Evolutionary conservation across 1,140 invertebrate species (phyloP), one percentile per base, ranked within the genome.

Genomic region (Cyphomyrmex costatus): DNA sequence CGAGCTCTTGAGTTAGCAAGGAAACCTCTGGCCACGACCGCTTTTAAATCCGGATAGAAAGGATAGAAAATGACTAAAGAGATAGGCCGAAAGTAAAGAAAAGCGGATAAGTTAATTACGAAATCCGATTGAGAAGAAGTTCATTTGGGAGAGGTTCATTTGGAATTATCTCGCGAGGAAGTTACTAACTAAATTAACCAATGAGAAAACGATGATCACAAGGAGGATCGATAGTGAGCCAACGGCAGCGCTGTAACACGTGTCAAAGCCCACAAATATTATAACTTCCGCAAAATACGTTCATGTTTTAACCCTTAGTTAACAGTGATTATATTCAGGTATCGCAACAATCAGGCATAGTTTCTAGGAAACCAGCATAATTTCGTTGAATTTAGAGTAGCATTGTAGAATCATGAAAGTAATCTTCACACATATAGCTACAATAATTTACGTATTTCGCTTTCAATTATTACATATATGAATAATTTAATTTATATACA

Each of bases 111-210:
- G 46, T 86, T 86, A 74, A 86, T 86, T 84, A 58, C 49, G 10
- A 51, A 73, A 86, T 86, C 49, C 79, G 56, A 84, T 86, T 65
- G 66, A 84, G 79, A 51, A 46, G 14, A 42, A 65, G 77, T 60
- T 74, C 65, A 49, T 60, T 49, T 68, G n/a, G 84, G 16, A 42
- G 12, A n/a, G 58, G 68, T 65, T 78, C 79, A 30, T 63, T 71
- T 51, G 66, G 51, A 86, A 86, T 86, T 84, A 84, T 71, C 46
- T 74, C 85, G 66, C 58, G 30, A 27, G 27, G 6, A 65, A 86
- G 68, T 83, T 65, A 16, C 53, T 61, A 84, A 86, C 66, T 73
- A 70, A 86, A 86, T 86, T 86, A 86, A 46, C 14, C n/a, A 30
- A 86, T 66, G 30, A 73, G 27, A 21, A 82, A 70, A 86, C 27